Evolutionary conservation across 2,797 vertebrate genomes (phyloP), one percentile per base, ranked within the genome.

Genomic region (Microchirus variegatus): DNA sequence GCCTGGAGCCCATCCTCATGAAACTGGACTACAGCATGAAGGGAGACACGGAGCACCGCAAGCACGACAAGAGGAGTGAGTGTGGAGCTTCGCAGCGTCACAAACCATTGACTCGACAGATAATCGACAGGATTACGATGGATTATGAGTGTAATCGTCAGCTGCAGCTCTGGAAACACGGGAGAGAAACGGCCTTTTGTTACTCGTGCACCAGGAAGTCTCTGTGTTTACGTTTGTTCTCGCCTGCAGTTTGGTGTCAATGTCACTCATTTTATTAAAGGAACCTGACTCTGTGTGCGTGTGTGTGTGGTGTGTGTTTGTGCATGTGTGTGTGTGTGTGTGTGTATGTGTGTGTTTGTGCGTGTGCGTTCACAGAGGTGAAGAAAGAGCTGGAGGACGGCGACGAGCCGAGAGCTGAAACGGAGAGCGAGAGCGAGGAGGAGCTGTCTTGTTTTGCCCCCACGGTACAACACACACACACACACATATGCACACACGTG

Each of bases 21-120:
- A 98, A 99, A 84, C 91, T 99, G 86, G 98, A 99, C 90, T 99
- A 99, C 93, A 99, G 96, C 89, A 99, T 99, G 97, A 99, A 98
- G 84, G 96, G 95, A 19, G 95, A 95, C 0, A 95, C 95, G 0
- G 93, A 95, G 80, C 96, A 91, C 67, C 96, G 94, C 73, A 95
- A 95, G 68, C 94, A 96, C 0, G 96, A 99, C 82, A 98, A 97
- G 89, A 95, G 93, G 88, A 99, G 98, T 99, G 94, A 96, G 96
- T 83, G 22, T 11, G 3, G 0, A n/a, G 14, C 15, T n/a, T n/a
- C n/a, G n/a, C n/a, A n/a, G n/a, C n/a, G n/a, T n/a, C n/a, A n/a
- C n/a, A n/a, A n/a, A n/a, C n/a, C n/a, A n/a, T n/a, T n/a, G n/a
- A n/a, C n/a, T n/a, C n/a, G n/a, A n/a, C n/a, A n/a, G n/a, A n/a